phyloP scores from a whole-genome alignment of 2,888 invertebrate genomes.

The Zaprionus obscuricornis region DNA sequence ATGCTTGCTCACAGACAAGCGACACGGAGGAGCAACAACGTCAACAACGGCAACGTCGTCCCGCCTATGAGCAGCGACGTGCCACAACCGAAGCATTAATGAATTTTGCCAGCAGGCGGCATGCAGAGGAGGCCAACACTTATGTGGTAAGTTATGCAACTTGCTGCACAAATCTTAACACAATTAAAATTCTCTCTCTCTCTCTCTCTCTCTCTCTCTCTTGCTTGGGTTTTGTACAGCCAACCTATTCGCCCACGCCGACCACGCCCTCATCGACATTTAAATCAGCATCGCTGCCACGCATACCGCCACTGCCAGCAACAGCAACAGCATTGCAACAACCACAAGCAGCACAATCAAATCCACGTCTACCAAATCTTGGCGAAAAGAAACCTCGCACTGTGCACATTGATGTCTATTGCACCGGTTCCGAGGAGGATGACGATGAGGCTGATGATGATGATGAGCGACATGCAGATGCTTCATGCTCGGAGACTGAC shows the following conservation, averaged over 20 bases:
- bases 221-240: constrained; percentile 40
- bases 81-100: constrained; percentile 74
- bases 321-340: neutral
- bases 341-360: neutral
- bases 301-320: constrained; percentile 69
- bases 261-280: constrained; percentile 73
- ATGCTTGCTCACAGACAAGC: constrained; percentile 83
- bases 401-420: constrained; percentile 90
- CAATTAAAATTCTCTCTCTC: neutral
- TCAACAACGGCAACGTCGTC: constrained; percentile 56
- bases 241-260: constrained; percentile 62
- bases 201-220: neutral
- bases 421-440: constrained; percentile 86
- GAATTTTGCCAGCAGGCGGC: constrained; percentile 59
- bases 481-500: constrained; percentile 59
- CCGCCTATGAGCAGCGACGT: constrained; percentile 77
- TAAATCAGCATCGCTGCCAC: constrained; percentile 80
- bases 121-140: constrained; percentile 81
- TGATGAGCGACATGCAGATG: constrained; percentile 78
- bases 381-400: constrained; percentile 85
- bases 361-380: constrained; percentile 37
- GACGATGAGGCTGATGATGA: constrained; percentile 82
- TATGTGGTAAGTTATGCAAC: constrained; percentile 74
- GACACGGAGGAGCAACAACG: constrained; percentile 81
- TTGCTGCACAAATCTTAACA: too few species aligned